These are phyloP conservation scores for Premnoplex brunnescens DNA, from an alignment of 2,797 vertebrate species.

Conservation along the genomic window DNA sequence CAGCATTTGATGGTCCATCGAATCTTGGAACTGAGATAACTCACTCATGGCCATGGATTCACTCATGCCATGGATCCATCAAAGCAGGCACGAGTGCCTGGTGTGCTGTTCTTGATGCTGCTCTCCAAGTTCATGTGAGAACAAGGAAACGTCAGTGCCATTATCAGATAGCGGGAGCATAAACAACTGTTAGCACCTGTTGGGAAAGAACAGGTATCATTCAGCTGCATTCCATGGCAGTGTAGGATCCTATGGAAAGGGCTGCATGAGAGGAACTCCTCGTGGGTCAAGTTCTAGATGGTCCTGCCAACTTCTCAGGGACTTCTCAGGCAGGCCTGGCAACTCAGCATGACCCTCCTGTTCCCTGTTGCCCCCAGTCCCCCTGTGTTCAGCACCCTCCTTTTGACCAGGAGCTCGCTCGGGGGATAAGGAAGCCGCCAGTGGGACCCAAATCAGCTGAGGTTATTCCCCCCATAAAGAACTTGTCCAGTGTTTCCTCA, in stretches of 20 bases:
- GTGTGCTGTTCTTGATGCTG: neutral
- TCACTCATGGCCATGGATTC: neutral
- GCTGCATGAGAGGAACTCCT: neutral
- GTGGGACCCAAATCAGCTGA: neutral
- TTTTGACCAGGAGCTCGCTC: neutral
- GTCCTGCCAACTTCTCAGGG: neutral
- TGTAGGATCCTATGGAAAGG: neutral
- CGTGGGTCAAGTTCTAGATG: neutral
- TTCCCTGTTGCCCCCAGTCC: neutral
- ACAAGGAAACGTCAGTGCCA: neutral
- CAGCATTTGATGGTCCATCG: neutral
- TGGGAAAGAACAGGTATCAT: neutral
- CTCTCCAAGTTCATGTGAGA: neutral
- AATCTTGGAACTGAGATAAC: neutral
- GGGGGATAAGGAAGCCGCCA: neutral
- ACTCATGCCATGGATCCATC: neutral
- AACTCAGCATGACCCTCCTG: neutral
- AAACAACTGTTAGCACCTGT: neutral
- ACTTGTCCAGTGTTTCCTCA: neutral
- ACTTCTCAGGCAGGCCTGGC: neutral
- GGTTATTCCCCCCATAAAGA: constrained; percentile 13
- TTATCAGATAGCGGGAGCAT: neutral
- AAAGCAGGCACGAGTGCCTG: neutral
- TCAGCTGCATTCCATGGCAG: neutral
- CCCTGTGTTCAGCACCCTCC: neutral